Percentiles rank a stretch among this genome's conserved stretches.
Evolutionary conservation across 2,888 invertebrate species (phyloP).

Genomic region (Capitulum mitella): DNA sequence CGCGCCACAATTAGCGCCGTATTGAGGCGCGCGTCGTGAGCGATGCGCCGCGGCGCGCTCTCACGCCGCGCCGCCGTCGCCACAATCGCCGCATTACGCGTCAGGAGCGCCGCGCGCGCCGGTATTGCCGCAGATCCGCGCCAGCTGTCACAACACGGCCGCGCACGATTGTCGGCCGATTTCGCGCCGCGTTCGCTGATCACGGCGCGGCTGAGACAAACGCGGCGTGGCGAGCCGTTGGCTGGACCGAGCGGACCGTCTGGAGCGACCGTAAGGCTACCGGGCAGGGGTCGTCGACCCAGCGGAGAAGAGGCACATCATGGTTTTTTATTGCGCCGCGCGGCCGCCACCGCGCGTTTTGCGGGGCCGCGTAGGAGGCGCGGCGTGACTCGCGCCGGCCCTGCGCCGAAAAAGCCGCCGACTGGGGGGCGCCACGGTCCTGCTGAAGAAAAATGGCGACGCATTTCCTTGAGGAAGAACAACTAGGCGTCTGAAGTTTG

Average conservation of each 20-base stretch:
- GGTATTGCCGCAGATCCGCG: not conserved
- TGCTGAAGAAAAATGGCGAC: no score
- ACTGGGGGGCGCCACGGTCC: no score
- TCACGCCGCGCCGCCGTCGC: not conserved
- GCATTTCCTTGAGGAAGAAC: no score
- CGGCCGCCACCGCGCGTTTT: no score
- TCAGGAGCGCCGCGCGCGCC: not conserved
- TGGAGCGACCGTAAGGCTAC: not conserved
- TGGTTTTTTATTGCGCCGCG: not conserved
- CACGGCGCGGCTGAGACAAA: not conserved
- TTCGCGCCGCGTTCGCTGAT: not conserved
- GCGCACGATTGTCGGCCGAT: not conserved
- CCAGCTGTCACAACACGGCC: not conserved
- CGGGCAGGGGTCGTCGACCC: not conserved
- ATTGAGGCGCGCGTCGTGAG: not conserved
- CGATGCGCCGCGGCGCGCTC: not conserved
- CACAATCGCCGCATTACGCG: conserved; percentile 9
- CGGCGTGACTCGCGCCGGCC: no score
- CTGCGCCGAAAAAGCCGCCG: no score
- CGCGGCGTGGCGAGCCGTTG: not conserved
- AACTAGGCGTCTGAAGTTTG: no score
- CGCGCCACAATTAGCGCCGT: conserved; percentile 18
- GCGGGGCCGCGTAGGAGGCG: no score
- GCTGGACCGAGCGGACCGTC: no score
- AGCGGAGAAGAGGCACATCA: not conserved